Evolutionary conservation across 2,113 vertebrate genomes (phyloP).

Genomic region (Antennarius striatus): DNA sequence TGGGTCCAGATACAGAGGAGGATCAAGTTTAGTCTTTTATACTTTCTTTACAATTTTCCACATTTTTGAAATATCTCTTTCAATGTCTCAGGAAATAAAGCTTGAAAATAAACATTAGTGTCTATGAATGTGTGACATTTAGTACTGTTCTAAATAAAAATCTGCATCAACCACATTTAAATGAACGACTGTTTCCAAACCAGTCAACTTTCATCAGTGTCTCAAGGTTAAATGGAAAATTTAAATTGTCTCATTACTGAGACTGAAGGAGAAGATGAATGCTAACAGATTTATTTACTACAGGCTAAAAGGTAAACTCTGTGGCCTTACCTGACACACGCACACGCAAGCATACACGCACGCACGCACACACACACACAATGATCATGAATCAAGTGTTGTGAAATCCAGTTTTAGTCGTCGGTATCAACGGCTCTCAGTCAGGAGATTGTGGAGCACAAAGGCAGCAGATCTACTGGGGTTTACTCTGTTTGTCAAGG

Average conservation of each 20-base stretch:
- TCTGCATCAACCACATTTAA: too few species aligned
- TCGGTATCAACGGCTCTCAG: constrained; percentile 55
- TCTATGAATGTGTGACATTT: too few species aligned
- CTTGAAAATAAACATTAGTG: too few species aligned
- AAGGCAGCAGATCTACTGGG: constrained; percentile 56
- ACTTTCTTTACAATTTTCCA: too few species aligned
- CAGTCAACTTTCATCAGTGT: too few species aligned
- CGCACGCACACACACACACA: constrained; percentile 1
- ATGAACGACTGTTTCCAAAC: too few species aligned
- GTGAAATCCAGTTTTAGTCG: constrained; percentile 23
- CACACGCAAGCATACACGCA: background rate
- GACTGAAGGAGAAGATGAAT: background rate
- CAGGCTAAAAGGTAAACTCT: background rate
- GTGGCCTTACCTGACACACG: constrained; percentile 8
- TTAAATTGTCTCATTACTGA: background rate
- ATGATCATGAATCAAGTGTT: constrained; percentile 44
- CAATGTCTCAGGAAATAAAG: too few species aligned
- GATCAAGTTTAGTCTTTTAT: too few species aligned
- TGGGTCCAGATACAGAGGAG: too few species aligned
- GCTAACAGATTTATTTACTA: background rate
- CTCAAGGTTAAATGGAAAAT: background rate
- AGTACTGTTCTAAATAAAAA: too few species aligned
- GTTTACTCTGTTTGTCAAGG: constrained; percentile 77
- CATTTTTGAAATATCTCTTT: too few species aligned
- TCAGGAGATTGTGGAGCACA: constrained; percentile 37